Percentiles rank a stretch among this genome's conserved stretches.
Conservation (phyloP, 2,113 vertebrate genomes). For the Antechinus stuartii region DNA sequence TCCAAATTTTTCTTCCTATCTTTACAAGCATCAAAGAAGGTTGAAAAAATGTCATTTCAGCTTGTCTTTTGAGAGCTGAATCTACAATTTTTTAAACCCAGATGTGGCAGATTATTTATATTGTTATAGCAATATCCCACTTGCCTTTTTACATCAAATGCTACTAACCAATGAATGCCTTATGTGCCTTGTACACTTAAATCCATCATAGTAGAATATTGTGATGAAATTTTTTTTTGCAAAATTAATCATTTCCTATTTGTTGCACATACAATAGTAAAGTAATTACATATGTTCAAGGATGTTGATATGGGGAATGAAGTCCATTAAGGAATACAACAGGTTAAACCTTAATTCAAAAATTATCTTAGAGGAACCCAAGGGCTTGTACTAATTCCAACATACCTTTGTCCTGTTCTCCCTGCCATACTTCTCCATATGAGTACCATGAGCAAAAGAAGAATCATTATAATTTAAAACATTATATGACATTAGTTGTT, state of each 20-base stretch:
- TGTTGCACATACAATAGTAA: neutral
- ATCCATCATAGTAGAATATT: neutral
- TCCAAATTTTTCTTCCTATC: neutral
- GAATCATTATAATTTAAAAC: neutral
- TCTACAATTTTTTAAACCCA: neutral
- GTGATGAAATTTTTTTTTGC: neutral
- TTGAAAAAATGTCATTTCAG: neutral
- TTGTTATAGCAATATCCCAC: neutral
- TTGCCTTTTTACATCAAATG: neutral
- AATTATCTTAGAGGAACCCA: neutral
- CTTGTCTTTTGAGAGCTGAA: neutral
- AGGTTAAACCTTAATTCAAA: neutral
- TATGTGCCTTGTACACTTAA: neutral
- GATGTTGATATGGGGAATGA: neutral
- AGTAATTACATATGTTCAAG: neutral
- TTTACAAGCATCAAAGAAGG: neutral
- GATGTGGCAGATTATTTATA: neutral
- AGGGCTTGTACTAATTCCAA: neutral
- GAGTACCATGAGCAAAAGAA: neutral
- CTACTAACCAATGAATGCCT: neutral
- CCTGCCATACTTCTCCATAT: neutral
- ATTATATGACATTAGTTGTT: neutral
- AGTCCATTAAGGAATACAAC: neutral
- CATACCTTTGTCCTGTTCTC: neutral
- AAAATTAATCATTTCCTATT: neutral